These are phyloP conservation scores for Oeneis ivallda DNA, from an alignment of 2,888 invertebrate species.

Conservation along the genomic window DNA sequence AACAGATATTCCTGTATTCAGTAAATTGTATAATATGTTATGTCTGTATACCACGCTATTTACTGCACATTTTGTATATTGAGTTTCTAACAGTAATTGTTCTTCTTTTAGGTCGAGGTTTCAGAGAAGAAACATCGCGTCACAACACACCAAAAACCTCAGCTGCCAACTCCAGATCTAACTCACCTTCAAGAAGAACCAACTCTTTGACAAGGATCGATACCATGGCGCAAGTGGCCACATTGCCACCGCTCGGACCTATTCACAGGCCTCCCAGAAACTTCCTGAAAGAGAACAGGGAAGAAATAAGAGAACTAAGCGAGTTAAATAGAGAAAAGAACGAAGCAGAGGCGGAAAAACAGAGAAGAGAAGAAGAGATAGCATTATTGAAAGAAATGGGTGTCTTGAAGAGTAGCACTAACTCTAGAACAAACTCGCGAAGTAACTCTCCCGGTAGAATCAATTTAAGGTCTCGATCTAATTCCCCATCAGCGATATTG, in stretches of 20 bases:
- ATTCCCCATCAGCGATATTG: slow-evolving; percentile 68
- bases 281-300: slow-evolving; percentile 75
- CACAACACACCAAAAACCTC: slow-evolving; percentile 79
- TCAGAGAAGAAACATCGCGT: slow-evolving; percentile 77
- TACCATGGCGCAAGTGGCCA: slow-evolving; percentile 69
- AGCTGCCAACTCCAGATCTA: slow-evolving; percentile 68
- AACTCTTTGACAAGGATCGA: slow-evolving; percentile 69
- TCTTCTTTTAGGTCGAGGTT: slow-evolving; percentile 71
- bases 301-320: slow-evolving; percentile 73
- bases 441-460: slow-evolving; percentile 70
- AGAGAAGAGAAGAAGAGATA: slow-evolving; percentile 71
- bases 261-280: slow-evolving; percentile 68
- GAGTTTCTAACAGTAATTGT: background rate
- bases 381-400: slow-evolving; percentile 76
- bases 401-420: slow-evolving; percentile 54
- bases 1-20: background rate
- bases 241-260: slow-evolving; percentile 56
- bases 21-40: background rate
- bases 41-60: background rate
- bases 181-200: slow-evolving; percentile 71
- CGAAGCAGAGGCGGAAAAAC: slow-evolving; percentile 71
- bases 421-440: slow-evolving; percentile 61
- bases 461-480: slow-evolving; percentile 69
- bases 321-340: slow-evolving; percentile 76
- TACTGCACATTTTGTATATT: too few relatives aligned